Percentiles rank a stretch among this genome's conserved stretches.
Conservation (phyloP, 2,888 invertebrate genomes). For the Gnatocerus cornutus region DNA sequence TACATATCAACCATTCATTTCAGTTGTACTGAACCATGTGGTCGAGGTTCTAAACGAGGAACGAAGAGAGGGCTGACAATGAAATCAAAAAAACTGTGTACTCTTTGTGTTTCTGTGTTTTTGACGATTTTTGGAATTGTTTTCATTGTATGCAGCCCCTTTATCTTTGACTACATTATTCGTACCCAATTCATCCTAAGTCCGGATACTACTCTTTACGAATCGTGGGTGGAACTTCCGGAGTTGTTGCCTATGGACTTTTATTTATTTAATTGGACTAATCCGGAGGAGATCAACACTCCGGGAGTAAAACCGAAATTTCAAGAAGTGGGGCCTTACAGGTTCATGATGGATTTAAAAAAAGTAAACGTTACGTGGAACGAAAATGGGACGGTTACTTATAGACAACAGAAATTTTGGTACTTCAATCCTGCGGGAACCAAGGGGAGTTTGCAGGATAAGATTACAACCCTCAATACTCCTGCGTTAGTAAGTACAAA, state of each 20-base stretch:
- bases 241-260: constrained; percentile 79
- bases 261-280: constrained; percentile 87
- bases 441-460: constrained; percentile 77
- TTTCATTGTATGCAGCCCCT: background rate
- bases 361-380: constrained; percentile 85
- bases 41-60: background rate
- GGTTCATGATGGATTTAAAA: constrained; percentile 78
- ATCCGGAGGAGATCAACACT: constrained; percentile 78
- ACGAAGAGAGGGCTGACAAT: background rate
- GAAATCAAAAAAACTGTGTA: background rate
- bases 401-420: constrained; percentile 79
- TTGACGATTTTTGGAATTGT: background rate
- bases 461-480: constrained; percentile 1
- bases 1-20: background rate
- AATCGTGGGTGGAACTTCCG: constrained; percentile 81
- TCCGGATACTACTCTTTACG: no score
- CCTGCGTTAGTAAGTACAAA: background rate
- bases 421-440: constrained; percentile 70
- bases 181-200: constrained; percentile 57
- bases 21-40: background rate
- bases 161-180: background rate
- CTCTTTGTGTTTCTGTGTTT: background rate
- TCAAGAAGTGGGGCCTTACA: constrained; percentile 77
- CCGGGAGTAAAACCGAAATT: constrained; percentile 74
- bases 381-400: constrained; percentile 82